These are phyloP conservation scores for Drosophila auraria DNA, from an alignment of 1,140 invertebrate genomes.

Conservation along the genomic window DNA sequence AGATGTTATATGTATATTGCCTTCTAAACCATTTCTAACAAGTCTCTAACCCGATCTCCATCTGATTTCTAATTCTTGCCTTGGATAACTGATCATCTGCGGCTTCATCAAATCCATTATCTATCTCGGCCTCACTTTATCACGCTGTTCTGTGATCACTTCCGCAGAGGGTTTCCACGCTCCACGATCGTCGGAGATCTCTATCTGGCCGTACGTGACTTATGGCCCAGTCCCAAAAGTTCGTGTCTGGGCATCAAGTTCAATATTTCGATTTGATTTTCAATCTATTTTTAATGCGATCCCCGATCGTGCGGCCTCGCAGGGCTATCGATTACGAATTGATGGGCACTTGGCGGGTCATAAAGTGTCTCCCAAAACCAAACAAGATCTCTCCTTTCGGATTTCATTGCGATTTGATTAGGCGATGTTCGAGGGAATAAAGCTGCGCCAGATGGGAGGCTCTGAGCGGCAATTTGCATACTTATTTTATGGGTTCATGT, in stretches of 20 bases:
- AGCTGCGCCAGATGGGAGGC: slow-evolving; percentile 13
- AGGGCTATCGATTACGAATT: slow-evolving; percentile 67
- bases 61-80: not conserved
- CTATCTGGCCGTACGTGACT: slow-evolving; percentile 60
- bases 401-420: slow-evolving; percentile 38
- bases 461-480: slow-evolving; percentile 45
- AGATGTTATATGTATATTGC: not conserved
- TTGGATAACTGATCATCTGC: slow-evolving; percentile 21
- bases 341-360: slow-evolving; percentile 72
- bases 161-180: slow-evolving; percentile 4
- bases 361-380: slow-evolving; percentile 46
- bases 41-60: not conserved
- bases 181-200: slow-evolving; percentile 30
- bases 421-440: slow-evolving; percentile 19
- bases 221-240: slow-evolving; percentile 37
- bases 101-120: slow-evolving; percentile 23
- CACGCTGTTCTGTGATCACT: slow-evolving; percentile 16
- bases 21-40: not conserved
- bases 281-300: slow-evolving; percentile 60
- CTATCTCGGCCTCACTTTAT: slow-evolving; percentile 21
- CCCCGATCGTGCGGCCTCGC: slow-evolving; percentile 52
- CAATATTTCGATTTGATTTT: slow-evolving; percentile 53
- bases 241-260: slow-evolving; percentile 40
- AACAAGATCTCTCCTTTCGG: slow-evolving; percentile 26
- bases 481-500: slow-evolving; percentile 27